Percentiles rank a stretch among this genome's conserved stretches.
Conservation (phyloP, 2,888 invertebrate species). For the Petrolisthes manimaculis region DNA sequence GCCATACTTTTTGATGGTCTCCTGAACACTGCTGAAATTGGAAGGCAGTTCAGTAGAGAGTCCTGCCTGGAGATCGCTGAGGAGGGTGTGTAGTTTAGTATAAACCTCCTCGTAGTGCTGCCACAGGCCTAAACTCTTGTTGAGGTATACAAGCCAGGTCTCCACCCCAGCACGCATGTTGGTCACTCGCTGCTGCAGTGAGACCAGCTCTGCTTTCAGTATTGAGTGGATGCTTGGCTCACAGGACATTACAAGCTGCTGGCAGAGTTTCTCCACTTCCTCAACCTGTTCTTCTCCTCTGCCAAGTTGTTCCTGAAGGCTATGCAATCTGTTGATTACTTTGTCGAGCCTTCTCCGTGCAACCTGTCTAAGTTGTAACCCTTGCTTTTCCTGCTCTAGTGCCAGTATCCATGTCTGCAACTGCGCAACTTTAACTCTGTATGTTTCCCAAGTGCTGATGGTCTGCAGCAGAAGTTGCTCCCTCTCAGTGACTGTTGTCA, state of each 20-base stretch:
- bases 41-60: conserved; percentile 52
- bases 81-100: conserved; percentile 38
- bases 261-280: conserved; percentile 72
- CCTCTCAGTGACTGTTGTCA: conserved; percentile 52
- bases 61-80: conserved; percentile 54
- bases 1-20: conserved; percentile 46
- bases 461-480: conserved; percentile 59
- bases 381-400: conserved; percentile 64
- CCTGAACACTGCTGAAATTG: conserved; percentile 60
- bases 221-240: conserved; percentile 63
- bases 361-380: conserved; percentile 62
- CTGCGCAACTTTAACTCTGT: conserved; percentile 62
- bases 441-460: conserved; percentile 62
- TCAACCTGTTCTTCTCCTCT: conserved; percentile 73
- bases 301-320: conserved; percentile 70
- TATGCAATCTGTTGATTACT: conserved; percentile 69
- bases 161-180: conserved; percentile 65
- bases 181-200: conserved; percentile 57
- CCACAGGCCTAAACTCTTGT: conserved; percentile 57
- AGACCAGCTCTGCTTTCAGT: conserved; percentile 55
- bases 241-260: conserved; percentile 69
- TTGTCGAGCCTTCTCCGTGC: conserved; percentile 61
- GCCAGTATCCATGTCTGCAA: conserved; percentile 62
- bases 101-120: conserved; percentile 58
- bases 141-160: conserved; percentile 72